Evolutionary conservation across 2,113 vertebrate species (phyloP), one percentile per base, ranked within the genome.

Genomic region (Monopterus albus): DNA sequence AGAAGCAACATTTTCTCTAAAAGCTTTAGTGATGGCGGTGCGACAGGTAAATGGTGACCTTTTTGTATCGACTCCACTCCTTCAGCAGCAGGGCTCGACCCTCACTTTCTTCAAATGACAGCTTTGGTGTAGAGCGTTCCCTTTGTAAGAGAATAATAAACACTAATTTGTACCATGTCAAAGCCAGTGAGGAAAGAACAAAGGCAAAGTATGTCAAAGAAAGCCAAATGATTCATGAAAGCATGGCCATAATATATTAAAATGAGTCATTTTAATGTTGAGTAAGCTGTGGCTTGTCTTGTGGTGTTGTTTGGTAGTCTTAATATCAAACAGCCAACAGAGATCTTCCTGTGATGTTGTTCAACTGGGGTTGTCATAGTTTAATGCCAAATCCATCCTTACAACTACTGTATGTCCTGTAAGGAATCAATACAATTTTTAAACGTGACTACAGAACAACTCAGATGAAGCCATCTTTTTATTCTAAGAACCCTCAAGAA

Each of bases 71-170:
- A 31, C 87, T 73, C 98, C 98, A 99, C 50, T 91, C 93, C 79
- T 98, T 98, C 69, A 96, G 57, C 40, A 99, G 92, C 38, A 95
- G 69, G 10, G 94, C 95, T 85, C 96, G 92, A 21, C 88, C 84
- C 72, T 99, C 97, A 0, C 78, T 89, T 73, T 96, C 96, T 51
- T 97, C 96, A 53, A 89, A 88, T 6, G 93, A 70, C 28, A 95
- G 79, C 13, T 82, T 39, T 0, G 91, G 75, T 39, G 53, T 43
- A 2, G 78, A 75, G 40, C 97, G 91, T 15, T 92, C 73, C 87
- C 98, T 99, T 81, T 6, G 62, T 25, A 13, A 72, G n/a, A 86
- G 35, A 50, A 57, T 14, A 71, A 59, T 11, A 23, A 67, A 47
- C 6, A 55, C 1, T 6, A 40, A 21, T 47, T 62, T 28, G 66